Evolutionary conservation across 2,797 vertebrate species (phyloP), one percentile per base, ranked within the genome.

Genomic region (Dendrocincla fuliginosa): DNA sequence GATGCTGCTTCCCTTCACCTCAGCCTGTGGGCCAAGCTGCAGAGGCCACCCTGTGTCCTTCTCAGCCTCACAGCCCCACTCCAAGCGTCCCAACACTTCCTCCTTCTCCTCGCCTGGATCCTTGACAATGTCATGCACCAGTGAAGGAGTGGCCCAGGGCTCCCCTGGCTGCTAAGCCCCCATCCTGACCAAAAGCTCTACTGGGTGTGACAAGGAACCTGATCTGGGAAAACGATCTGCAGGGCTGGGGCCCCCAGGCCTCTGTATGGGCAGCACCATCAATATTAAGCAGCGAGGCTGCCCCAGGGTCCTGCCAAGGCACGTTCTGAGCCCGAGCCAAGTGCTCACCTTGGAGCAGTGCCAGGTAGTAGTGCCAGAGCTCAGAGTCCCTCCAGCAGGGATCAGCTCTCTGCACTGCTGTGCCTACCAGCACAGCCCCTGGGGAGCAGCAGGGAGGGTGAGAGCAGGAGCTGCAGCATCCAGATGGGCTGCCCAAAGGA

Each of bases 201-300:
- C 64, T 63, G 63, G 56, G 55, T 93, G 33, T 15, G 3, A 78
- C 3, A 1, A 93, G 95, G 95, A 97, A 97, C 52, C 53, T 0
- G 91, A 97, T 96, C 95, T 12, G 8, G 76, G 77, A 96, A 97
- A 96, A 81, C 0, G 88, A 96, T 95, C 85, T 35, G 59, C 96
- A 57, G 82, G 68, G 57, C 52, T 44, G 32, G 44, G 63, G 63
- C 60, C 90, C 83, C 82, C 55, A 28, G 73, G 73, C 11, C 59
- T 70, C 64, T 0, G 0, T 14, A 44, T 35, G 42, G 81, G 73
- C 92, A 80, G 42, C 20, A 59, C 35, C 93, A 97, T 97, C 95
- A 97, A 97, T 97, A 97, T 95, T 96, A 93, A 97, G 67, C 59
- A 92, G 91, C 0, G 0, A 91, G 67, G 93, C 39, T 84, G 83